Evolutionary conservation across 2,888 invertebrate genomes (phyloP), one percentile per base, ranked within the genome.

Genomic region (Sycophila texana): DNA sequence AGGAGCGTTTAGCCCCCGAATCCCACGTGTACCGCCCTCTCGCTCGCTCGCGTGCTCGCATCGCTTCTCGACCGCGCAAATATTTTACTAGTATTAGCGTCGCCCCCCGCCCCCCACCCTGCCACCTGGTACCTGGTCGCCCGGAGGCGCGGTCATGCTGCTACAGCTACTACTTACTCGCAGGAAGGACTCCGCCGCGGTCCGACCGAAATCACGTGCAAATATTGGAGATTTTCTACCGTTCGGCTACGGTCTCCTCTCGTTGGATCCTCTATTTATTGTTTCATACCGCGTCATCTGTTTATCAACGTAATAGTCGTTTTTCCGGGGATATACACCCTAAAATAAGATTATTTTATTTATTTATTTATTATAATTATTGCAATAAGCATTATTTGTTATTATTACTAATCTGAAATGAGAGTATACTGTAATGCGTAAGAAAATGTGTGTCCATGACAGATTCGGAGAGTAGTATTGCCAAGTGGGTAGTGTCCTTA

Each of bases 1-100:
- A 77, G 68, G 65, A 66, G 30, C 77, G 74, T 71, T 70, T 57
- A 65, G 65, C 71, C 51, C 74, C 71, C 65, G 79, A 81, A 79
- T 81, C 79, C 81, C 79, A 73, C 77, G 66, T 75, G 81, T 18
- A 18, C 12, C 18, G 39, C 58, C n/a, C 49, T 3, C 47, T 63
- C 74, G 55, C 66, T 57, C 58, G 7, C 74, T 71, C 39, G 16
- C 30, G 20, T 18, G 13, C 47, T 10, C 49, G 20, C 30, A 47
- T 30, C 65, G 71, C 22, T 60, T 30, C 70, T 74, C 79, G 79
- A 63, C 60, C 77, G 60, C 66, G 81, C 81, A 79, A 79, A 79
- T 81, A 81, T 81, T 81, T 81, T 81, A 79, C 79, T 58, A 81
- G 79, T 72, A 79, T 81, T 81, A 81, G 74, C 73, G 53, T 14